Percentiles rank a stretch among this genome's conserved stretches.
Conservation (phyloP, 2,888 invertebrate species). For the Alsophila aescularia region DNA sequence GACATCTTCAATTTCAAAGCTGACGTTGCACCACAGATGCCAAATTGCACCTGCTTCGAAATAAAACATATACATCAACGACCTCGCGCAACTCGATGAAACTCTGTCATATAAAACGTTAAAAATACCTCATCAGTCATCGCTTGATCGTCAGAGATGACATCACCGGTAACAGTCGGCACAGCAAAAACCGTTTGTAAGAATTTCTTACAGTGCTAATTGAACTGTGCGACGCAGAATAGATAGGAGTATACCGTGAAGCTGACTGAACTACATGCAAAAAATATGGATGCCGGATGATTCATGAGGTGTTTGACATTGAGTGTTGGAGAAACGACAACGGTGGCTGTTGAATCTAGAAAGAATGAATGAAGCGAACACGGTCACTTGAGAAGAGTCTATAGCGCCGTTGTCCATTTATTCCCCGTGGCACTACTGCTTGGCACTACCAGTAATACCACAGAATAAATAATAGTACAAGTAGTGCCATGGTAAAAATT, state of each 20-base stretch:
- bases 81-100: background rate
- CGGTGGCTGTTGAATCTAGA: background rate
- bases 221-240: slow-evolving; percentile 42
- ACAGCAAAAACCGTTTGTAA: slow-evolving; percentile 47
- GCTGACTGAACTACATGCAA: slow-evolving; percentile 22
- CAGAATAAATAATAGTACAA: too few relatives aligned
- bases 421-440: too few relatives aligned
- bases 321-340: slow-evolving; percentile 39
- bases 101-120: slow-evolving; percentile 24
- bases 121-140: slow-evolving; percentile 23
- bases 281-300: slow-evolving; percentile 36
- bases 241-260: slow-evolving; percentile 33
- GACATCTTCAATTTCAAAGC: too few relatives aligned
- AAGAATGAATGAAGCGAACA: too few relatives aligned
- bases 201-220: slow-evolving; percentile 53
- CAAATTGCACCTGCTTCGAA: slow-evolving; percentile 16
- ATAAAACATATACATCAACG: slow-evolving; percentile 1
- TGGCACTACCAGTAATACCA: too few relatives aligned
- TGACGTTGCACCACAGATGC: background rate
- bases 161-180: slow-evolving; percentile 57
- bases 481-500: too few relatives aligned
- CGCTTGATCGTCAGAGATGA: slow-evolving; percentile 48
- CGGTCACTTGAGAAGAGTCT: too few relatives aligned
- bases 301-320: slow-evolving; percentile 56
- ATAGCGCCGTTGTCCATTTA: too few relatives aligned